Evolutionary conservation across 2,113 vertebrate genomes (phyloP).

Genomic region (Nannospalax galili): DNA sequence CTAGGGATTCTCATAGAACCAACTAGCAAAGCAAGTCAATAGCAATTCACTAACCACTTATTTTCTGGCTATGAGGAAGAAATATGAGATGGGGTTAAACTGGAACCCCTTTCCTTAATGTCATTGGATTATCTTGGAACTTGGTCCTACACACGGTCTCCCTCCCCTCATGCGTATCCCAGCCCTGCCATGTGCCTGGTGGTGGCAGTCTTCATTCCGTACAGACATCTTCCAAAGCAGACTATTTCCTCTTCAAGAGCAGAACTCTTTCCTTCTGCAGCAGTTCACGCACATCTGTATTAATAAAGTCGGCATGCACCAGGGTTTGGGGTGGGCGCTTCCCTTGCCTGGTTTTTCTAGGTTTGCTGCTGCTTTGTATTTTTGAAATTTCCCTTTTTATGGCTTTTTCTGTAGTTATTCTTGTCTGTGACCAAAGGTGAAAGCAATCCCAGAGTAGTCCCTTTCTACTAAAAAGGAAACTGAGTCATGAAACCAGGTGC

Average conservation of each 20-base stretch:
- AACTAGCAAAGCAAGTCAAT: neutral
- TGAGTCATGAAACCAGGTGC: neutral
- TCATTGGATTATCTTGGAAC: neutral
- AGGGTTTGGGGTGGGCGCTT: neutral
- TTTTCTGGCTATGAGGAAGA: neutral
- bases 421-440: neutral
- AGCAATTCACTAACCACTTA: neutral
- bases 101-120: neutral
- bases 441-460: neutral
- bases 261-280: neutral
- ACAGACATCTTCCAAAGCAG: neutral
- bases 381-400: neutral
- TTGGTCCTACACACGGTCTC: neutral
- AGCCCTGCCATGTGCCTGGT: neutral
- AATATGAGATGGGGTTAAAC: neutral
- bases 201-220: neutral
- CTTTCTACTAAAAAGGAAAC: neutral
- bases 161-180: neutral
- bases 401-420: neutral
- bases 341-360: neutral
- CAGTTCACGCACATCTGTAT: neutral
- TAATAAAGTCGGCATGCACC: neutral
- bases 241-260: neutral
- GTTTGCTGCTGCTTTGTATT: neutral
- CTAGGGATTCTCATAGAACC: neutral